Evolutionary conservation across 2,113 vertebrate genomes (phyloP).

Genomic region (Pagrus major): DNA sequence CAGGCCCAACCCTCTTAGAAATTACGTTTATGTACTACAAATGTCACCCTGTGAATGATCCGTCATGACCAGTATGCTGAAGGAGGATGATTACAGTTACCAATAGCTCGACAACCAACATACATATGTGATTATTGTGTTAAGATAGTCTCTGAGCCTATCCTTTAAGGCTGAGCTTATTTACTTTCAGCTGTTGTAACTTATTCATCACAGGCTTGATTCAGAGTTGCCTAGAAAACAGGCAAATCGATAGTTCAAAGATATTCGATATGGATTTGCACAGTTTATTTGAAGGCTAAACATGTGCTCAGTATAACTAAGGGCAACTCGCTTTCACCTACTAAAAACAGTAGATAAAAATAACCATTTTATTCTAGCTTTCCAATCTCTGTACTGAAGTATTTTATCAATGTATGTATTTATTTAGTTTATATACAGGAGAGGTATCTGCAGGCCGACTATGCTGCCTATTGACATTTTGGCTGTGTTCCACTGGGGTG

Average conservation of each 20-base stretch:
- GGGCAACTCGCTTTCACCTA: not conserved
- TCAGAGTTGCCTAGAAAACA: not conserved
- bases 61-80: not conserved
- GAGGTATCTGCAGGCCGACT: slow-evolving; percentile 13
- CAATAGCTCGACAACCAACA: not conserved
- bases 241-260: not conserved
- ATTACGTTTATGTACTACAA: not conserved
- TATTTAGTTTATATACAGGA: slow-evolving; percentile 15
- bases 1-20: not conserved
- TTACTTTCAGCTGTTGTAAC: not conserved
- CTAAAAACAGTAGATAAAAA: not conserved
- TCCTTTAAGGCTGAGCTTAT: not conserved
- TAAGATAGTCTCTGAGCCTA: not conserved
- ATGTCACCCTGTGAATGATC: not conserved
- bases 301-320: not conserved
- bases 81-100: not conserved
- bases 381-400: not conserved
- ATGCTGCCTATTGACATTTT: slow-evolving; percentile 27
- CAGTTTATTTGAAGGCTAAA: not conserved
- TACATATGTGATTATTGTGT: not conserved
- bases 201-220: not conserved
- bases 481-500: slow-evolving; percentile 17
- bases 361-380: not conserved
- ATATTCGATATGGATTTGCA: not conserved
- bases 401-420: not conserved